These are phyloP conservation scores for Anseranas semipalmata DNA, from an alignment of 2,113 vertebrate species.

Conservation along the genomic window DNA sequence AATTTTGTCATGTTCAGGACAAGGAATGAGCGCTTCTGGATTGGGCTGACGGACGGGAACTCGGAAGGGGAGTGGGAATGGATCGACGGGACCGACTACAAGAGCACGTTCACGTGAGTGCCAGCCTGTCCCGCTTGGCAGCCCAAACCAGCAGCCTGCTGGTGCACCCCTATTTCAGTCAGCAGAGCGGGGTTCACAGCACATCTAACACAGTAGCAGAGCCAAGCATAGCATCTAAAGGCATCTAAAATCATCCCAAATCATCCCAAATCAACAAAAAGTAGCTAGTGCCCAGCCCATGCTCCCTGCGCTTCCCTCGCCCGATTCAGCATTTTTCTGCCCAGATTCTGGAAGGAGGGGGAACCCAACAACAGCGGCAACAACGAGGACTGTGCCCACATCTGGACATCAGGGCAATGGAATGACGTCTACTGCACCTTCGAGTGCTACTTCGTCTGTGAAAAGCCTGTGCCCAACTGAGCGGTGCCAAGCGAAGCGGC, in stretches of 20 bases:
- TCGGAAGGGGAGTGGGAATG: background rate
- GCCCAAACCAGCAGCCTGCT: background rate
- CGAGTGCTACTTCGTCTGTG: conserved; percentile 9
- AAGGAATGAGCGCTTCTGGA: background rate
- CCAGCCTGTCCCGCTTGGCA: background rate
- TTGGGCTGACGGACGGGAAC: background rate
- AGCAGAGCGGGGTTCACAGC: accelerated
- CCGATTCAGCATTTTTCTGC: background rate
- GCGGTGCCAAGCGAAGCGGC: accelerated
- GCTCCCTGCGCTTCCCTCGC: too few relatives aligned
- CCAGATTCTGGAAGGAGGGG: conserved; percentile 39
- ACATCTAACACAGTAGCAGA: too few relatives aligned
- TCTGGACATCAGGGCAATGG: background rate
- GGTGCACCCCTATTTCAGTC: accelerated
- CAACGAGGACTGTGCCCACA: background rate
- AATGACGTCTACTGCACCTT: conserved; percentile 45
- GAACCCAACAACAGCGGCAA: conserved; percentile 11
- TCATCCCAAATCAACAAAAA: too few relatives aligned
- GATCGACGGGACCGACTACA: background rate
- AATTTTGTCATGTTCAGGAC: background rate
- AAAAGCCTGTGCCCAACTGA: conserved; percentile 6
- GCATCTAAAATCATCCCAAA: background rate
- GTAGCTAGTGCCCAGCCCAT: background rate
- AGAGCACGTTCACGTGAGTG: background rate
- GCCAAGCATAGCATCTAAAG: accelerated